Conservation (phyloP, 1,140 invertebrate species). For the Papilio dardanus region DNA sequence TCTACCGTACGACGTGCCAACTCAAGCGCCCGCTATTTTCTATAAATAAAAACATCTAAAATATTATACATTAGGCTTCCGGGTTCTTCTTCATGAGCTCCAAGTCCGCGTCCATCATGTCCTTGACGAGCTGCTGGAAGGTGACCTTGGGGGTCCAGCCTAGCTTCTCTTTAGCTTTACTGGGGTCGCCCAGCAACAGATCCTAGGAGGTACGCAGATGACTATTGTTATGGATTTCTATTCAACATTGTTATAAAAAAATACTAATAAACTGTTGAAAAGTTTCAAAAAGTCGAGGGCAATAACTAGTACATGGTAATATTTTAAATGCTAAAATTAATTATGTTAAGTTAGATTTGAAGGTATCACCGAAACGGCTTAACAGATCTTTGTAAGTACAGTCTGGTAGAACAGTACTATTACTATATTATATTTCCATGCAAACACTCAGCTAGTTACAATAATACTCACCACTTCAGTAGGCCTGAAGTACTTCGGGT, state of each 20-base stretch:
- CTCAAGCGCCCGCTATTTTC: not conserved
- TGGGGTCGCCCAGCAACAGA: conserved; percentile 93
- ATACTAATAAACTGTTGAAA: too few relatives aligned
- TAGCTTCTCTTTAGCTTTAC: conserved; percentile 93
- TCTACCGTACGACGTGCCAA: not conserved
- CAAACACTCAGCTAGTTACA: too few relatives aligned
- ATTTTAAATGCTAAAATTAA: too few relatives aligned
- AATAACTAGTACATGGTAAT: too few relatives aligned
- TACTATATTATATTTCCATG: too few relatives aligned
- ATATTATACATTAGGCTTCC: conserved; percentile 83
- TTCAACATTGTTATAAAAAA: too few relatives aligned
- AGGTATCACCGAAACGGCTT: too few relatives aligned
- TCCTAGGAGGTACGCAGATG: conserved; percentile 86
- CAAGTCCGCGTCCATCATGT: conserved; percentile 98
- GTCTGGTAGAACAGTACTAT: too few relatives aligned
- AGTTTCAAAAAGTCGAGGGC: too few relatives aligned
- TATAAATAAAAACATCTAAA: not conserved
- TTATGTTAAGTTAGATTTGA: too few relatives aligned
- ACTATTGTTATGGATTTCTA: too few relatives aligned
- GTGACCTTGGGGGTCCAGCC: conserved; percentile 94
- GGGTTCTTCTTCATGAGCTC: conserved; percentile 96
- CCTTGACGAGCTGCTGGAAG: conserved; percentile 94
- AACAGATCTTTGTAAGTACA: too few relatives aligned
- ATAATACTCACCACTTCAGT: conserved; percentile 98
- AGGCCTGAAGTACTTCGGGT: conserved; percentile 97